Percentiles rank a stretch among this genome's conserved stretches.
phyloP scores from a whole-genome alignment of 1,140 invertebrate genomes.

The Drosophila kohkoa region DNA sequence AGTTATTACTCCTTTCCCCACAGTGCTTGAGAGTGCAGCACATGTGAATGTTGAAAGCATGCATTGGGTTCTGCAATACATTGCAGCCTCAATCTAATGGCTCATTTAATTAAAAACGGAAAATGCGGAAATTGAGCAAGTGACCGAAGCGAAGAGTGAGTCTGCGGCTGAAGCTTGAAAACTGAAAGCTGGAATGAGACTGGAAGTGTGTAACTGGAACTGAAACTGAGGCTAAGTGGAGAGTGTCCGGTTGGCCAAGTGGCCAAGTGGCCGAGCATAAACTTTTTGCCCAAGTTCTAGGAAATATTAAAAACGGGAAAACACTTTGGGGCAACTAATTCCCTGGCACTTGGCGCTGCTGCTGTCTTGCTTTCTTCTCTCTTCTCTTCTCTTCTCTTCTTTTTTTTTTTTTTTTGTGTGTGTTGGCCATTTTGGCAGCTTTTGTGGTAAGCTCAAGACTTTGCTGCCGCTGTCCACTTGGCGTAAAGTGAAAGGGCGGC shows the following conservation, averaged over 20 bases:
- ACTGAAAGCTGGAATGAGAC: neutral
- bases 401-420: conserved; percentile 4
- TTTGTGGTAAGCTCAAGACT: conserved; percentile 54
- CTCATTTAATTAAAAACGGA: conserved; percentile 81
- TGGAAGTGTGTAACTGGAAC: neutral
- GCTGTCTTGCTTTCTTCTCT: conserved; percentile 10
- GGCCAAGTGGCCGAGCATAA: conserved; percentile 20
- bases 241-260: conserved; percentile 49
- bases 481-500: conserved; percentile 36
- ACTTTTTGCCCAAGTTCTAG: conserved; percentile 49
- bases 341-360: conserved; percentile 37
- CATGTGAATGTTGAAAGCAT: conserved; percentile 18
- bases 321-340: conserved; percentile 80
- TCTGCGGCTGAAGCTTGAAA: neutral
- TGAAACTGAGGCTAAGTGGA: neutral
- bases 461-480: conserved; percentile 50
- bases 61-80: conserved; percentile 13
- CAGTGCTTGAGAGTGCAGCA: neutral
- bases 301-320: conserved; percentile 81
- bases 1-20: neutral
- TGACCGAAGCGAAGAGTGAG: conserved; percentile 48
- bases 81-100: conserved; percentile 63
- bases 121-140: conserved; percentile 79
- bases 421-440: conserved; percentile 62
- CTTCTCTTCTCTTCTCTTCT: neutral